Evolutionary conservation across 2,113 vertebrate species (phyloP).

Genomic region (Clarias gariepinus): DNA sequence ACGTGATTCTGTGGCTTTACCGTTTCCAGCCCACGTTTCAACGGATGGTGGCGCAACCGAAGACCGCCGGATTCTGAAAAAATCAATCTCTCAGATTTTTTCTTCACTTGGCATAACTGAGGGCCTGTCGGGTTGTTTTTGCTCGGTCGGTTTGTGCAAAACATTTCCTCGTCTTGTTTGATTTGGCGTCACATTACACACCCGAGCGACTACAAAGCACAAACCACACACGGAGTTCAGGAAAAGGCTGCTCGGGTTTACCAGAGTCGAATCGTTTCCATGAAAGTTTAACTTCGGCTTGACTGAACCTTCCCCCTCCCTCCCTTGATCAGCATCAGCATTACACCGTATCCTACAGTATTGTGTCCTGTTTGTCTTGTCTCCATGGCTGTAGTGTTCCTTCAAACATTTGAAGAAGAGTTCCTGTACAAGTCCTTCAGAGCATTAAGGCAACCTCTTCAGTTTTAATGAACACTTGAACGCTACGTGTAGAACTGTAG

Average conservation of each 20-base stretch:
- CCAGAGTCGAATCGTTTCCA: neutral
- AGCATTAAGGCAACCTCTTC: neutral
- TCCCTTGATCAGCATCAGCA: neutral
- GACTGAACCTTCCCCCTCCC: too few relatives aligned
- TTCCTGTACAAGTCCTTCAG: neutral
- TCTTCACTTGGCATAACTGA: neutral
- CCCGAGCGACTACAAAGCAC: neutral
- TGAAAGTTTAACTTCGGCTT: neutral
- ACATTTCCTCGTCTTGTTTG: neutral
- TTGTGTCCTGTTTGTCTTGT: neutral
- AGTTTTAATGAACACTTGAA: neutral
- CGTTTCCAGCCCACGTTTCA: neutral
- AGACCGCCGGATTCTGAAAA: neutral
- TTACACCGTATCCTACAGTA: too few relatives aligned
- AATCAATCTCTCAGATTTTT: neutral
- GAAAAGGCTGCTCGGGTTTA: neutral
- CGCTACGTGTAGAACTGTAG: neutral
- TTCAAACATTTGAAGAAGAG: neutral
- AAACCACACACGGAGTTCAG: neutral
- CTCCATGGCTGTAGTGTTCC: too few relatives aligned
- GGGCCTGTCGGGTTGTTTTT: neutral
- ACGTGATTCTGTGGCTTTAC: neutral
- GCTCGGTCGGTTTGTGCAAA: neutral
- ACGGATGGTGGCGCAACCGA: neutral
- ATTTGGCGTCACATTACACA: slow-evolving; percentile 11